Base-by-base conservation (phyloP, 2,113 vertebrate species). In the Parus major region DNA sequence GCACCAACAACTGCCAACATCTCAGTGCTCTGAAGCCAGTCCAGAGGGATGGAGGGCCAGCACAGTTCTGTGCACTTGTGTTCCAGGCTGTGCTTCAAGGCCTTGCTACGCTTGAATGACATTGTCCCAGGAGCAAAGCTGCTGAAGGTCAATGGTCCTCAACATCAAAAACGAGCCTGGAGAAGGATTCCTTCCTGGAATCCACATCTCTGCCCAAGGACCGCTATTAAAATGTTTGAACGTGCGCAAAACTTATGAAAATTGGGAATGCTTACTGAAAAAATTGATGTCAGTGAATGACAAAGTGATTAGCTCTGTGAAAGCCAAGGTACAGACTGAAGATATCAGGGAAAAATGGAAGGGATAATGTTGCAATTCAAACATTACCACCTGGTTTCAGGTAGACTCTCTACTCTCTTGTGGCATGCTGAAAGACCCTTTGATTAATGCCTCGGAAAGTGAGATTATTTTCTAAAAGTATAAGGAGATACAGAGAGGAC, bases 41-140 rank as follows among this genome's bases (percentile, higher is more conserved):
- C 83, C 64, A 81, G 50, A 53, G 76, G 79, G 70, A 88, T 3
- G 3, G 55, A 72, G 56, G 46, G 72, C 47, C 8, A 83, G 59
- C 42, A 5, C 50, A 49, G 39, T 9, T 89, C 79, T 70, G 66
- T 61, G 53, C 8, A 27, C 29, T 82, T 63, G 5, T 28, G 20
- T 65, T 77, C 59, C 83, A 78, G 80, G 78, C 83, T 95, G 41
- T 42, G 92, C 91, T 93, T 81, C 71, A 65, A 84, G 83, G 78
- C 41, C 71, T 88, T 66, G 56, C 57, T 88, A 29, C 3, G 42
- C 63, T 78, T 81, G 16, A 91, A 22, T 35, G 39, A 69, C 53
- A 70, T 70, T 63, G 69, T 83, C 50, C 75, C 72, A 93, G 31
- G 10, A 92, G 93, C 49, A 88, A 91, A 73, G 22, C 71, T 72